These are phyloP conservation scores for Hirtodrosophila duncani DNA, from an alignment of 2,888 invertebrate genomes.

Conservation along the genomic window DNA sequence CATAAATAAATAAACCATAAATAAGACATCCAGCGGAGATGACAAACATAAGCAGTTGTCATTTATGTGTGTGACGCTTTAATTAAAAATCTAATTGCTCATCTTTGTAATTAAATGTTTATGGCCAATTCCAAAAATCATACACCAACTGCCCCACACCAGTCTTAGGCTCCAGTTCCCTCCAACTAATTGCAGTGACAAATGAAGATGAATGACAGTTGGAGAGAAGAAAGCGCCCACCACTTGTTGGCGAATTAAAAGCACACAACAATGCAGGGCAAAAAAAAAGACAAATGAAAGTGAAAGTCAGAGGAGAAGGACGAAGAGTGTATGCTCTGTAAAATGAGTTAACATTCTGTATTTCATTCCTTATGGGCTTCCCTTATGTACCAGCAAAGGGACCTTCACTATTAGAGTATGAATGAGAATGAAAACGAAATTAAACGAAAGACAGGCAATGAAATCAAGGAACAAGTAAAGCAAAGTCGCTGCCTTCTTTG, in stretches of 20 bases:
- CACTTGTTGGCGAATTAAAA: too few relatives aligned
- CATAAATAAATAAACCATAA: constrained; percentile 50
- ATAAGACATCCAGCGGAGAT: constrained; percentile 38
- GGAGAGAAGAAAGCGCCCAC: constrained; percentile 6
- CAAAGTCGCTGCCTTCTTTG: not conserved
- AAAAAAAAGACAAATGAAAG: too few relatives aligned
- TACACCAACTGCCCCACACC: too few relatives aligned
- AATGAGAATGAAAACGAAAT: constrained; percentile 51
- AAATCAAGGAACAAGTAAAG: not conserved
- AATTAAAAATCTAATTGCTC: constrained; percentile 60
- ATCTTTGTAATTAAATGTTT: constrained; percentile 54
- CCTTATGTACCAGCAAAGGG: too few relatives aligned
- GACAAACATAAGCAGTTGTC: constrained; percentile 1
- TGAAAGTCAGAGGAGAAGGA: constrained; percentile 2
- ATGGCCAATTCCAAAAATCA: constrained; percentile 16
- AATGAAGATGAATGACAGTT: constrained; percentile 46
- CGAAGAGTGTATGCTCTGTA: too few relatives aligned
- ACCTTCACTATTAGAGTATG: too few relatives aligned
- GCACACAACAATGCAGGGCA: too few relatives aligned
- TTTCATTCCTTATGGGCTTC: too few relatives aligned
- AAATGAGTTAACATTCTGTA: too few relatives aligned
- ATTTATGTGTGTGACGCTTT: constrained; percentile 37
- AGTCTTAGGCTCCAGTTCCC: too few relatives aligned
- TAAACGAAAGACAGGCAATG: constrained; percentile 20
- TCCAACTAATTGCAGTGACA: constrained; percentile 41